Evolutionary conservation across 2,888 invertebrate genomes (phyloP).

Genomic region (Uloborus plumipes): DNA sequence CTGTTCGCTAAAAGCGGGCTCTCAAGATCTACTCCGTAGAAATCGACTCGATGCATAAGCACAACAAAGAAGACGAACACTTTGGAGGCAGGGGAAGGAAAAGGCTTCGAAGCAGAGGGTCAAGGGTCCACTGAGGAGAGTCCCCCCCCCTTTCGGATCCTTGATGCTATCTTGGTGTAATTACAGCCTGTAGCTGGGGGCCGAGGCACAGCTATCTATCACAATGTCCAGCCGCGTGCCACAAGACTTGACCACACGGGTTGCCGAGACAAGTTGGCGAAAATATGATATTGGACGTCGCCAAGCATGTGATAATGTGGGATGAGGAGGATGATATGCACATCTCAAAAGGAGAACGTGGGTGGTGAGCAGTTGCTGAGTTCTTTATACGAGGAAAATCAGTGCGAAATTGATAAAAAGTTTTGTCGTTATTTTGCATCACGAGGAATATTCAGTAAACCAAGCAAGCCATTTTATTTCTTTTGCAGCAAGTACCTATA

Average conservation of each 20-base stretch:
- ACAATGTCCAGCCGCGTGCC: slow-evolving; percentile 47
- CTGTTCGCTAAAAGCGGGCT: slow-evolving; percentile 12
- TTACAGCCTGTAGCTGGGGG: slow-evolving; percentile 50
- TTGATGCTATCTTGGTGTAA: slow-evolving; percentile 60
- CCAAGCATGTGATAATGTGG: too few species aligned
- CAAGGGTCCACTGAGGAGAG: slow-evolving; percentile 52
- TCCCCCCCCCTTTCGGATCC: slow-evolving; percentile 39
- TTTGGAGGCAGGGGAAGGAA: neutral
- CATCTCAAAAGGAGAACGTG: too few species aligned
- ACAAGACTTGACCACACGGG: slow-evolving; percentile 39
- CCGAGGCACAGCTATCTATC: slow-evolving; percentile 44
- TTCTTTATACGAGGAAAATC: too few species aligned
- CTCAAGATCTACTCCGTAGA: neutral
- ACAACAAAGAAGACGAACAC: slow-evolving; percentile 24
- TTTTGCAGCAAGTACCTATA: too few species aligned
- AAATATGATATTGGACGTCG: too few species aligned
- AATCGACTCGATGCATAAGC: neutral
- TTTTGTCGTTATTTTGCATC: too few species aligned
- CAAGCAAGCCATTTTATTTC: too few species aligned
- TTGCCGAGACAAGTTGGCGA: slow-evolving; percentile 7
- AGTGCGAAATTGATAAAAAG: too few species aligned
- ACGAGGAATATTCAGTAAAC: too few species aligned
- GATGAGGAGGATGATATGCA: too few species aligned
- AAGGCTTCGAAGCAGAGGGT: slow-evolving; percentile 28
- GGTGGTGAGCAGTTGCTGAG: too few species aligned